Conservation (phyloP, 2,888 invertebrate species). For the Meiosimyza decipiens region DNA sequence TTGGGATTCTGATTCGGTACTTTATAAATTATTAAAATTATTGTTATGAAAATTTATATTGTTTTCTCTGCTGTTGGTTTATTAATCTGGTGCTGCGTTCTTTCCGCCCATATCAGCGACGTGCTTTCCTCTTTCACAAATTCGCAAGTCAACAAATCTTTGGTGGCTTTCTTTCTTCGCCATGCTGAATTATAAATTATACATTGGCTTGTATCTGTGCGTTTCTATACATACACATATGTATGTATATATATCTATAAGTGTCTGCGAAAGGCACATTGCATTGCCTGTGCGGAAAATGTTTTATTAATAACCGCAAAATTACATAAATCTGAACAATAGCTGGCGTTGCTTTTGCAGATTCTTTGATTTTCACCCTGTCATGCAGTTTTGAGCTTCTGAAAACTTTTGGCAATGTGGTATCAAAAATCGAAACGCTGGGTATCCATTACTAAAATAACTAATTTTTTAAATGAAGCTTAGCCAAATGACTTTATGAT, state of each 20-base stretch:
- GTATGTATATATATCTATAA: background rate
- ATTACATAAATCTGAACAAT: no score
- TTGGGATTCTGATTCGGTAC: conserved; percentile 7
- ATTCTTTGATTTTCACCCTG: no score
- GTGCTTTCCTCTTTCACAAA: conserved; percentile 16
- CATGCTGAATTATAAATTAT: background rate
- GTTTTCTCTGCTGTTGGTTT: background rate
- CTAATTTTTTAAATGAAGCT: no score
- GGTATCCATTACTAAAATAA: no score
- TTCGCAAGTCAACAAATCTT: background rate
- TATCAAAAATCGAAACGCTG: no score
- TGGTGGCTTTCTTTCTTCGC: background rate
- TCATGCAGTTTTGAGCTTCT: no score
- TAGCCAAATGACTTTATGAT: no score
- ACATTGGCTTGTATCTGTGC: background rate
- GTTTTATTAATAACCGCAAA: no score
- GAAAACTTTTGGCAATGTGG: no score
- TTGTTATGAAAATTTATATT: background rate
- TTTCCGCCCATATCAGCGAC: conserved; percentile 2
- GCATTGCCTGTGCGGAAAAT: no score
- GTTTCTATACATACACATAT: no score
- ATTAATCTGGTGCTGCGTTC: background rate
- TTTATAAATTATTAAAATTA: conserved; percentile 11
- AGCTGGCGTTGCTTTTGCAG: no score
- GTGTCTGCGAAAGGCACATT: background rate